phyloP scores from a whole-genome alignment of 2,113 vertebrate genomes.

The Fulica atra region DNA sequence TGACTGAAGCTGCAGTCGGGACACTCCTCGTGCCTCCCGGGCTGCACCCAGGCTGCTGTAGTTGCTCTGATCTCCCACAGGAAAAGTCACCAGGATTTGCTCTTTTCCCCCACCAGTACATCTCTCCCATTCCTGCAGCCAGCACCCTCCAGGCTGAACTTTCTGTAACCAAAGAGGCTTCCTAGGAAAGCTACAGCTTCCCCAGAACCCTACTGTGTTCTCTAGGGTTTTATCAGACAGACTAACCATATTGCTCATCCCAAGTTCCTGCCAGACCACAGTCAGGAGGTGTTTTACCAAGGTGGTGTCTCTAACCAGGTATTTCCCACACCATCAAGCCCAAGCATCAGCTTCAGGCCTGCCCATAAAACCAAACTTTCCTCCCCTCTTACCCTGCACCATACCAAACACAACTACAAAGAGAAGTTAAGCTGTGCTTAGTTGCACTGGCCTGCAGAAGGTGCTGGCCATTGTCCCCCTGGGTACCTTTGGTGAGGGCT shows the following conservation, averaged over 20 bases:
- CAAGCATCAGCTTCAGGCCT: neutral
- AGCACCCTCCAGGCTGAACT: neutral
- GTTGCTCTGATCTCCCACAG: neutral
- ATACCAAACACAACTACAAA: neutral
- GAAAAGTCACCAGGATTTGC: neutral
- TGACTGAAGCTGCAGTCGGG: neutral
- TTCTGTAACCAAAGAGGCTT: neutral
- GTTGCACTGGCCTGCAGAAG: neutral
- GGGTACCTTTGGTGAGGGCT: constrained; percentile 91
- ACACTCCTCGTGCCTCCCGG: neutral
- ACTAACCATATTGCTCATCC: neutral
- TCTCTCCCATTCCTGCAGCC: neutral
- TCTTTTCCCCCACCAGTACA: neutral
- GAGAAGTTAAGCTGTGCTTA: neutral
- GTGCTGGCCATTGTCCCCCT: neutral
- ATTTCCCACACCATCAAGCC: neutral
- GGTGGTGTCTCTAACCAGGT: neutral
- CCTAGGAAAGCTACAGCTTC: neutral
- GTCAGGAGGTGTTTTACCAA: neutral
- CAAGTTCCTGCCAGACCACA: neutral
- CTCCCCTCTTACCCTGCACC: neutral
- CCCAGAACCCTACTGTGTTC: neutral
- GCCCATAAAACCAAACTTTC: neutral
- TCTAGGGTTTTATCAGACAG: neutral
- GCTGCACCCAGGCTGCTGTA: neutral